Percentiles rank a stretch among this genome's conserved stretches.
phyloP scores from a whole-genome alignment of 2,888 invertebrate genomes.

The Lacanobia wlatinum region DNA sequence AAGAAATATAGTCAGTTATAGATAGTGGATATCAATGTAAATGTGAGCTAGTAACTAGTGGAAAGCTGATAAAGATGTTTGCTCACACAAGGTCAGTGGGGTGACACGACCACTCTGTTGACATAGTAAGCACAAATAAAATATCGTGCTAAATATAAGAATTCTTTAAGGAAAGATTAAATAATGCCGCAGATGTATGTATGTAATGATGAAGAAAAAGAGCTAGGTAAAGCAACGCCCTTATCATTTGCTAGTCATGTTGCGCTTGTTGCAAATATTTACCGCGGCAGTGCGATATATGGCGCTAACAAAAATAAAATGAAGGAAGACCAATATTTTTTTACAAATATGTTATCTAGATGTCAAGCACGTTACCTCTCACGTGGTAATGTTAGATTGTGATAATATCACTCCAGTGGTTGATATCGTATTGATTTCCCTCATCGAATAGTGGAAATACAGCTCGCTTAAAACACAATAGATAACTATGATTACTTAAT shows the following conservation, averaged over 20 bases:
- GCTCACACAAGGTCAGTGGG: constrained; percentile 63
- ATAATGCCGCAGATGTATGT: constrained; percentile 31
- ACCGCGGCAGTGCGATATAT: not conserved
- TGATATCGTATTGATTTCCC: constrained; percentile 8
- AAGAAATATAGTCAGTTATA: constrained; percentile 18
- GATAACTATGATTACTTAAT: not conserved
- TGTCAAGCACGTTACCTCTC: constrained; percentile 28
- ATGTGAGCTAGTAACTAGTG: constrained; percentile 50
- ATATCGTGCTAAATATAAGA: constrained; percentile 32
- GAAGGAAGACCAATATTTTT: not conserved
- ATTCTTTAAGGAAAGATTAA: constrained; percentile 28
- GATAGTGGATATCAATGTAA: constrained; percentile 33
- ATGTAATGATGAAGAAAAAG: not conserved
- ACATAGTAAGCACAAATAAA: constrained; percentile 45
- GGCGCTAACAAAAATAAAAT: constrained; percentile 10
- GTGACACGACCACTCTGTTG: constrained; percentile 61
- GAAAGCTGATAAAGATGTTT: constrained; percentile 68
- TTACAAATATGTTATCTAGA: not conserved
- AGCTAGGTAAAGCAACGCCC: constrained; percentile 7
- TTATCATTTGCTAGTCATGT: constrained; percentile 16
- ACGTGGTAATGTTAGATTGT: constrained; percentile 13
- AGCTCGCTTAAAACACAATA: not conserved
- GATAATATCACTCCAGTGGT: constrained; percentile 21
- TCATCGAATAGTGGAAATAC: not conserved
- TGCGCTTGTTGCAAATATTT: not conserved